Evolutionary conservation across 2,888 invertebrate genomes (phyloP).

Genomic region (Margaritifera margaritifera): DNA sequence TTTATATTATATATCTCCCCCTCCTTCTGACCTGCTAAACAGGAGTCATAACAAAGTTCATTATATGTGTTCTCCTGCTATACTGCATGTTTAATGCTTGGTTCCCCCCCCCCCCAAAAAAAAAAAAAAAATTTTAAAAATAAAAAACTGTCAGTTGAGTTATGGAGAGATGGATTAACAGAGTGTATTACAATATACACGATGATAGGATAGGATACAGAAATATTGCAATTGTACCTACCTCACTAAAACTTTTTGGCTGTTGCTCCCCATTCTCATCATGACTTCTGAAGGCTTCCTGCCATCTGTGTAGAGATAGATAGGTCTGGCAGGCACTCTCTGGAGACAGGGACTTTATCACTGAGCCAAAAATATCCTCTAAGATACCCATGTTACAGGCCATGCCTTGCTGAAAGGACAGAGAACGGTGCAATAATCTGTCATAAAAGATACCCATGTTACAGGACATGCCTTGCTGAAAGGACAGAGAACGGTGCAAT

Average conservation of each 20-base stretch:
- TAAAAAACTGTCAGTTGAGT: no score
- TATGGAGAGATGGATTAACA: no score
- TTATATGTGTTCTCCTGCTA: no score
- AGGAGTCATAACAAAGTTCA: no score
- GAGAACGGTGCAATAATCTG: neutral
- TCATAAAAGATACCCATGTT: constrained; percentile 81
- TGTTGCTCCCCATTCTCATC: no score
- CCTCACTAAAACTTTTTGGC: constrained; percentile 1
- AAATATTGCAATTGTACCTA: constrained; percentile 1
- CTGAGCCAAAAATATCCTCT: constrained; percentile 85
- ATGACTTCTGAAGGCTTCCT: neutral
- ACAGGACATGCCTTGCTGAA: constrained; percentile 76
- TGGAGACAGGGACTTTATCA: constrained; percentile 85
- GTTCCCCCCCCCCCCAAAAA: no score
- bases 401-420: constrained; percentile 66
- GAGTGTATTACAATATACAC: no score
- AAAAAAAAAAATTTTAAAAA: no score
- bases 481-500: neutral
- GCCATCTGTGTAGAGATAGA: constrained; percentile 58
- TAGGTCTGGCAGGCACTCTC: constrained; percentile 90
- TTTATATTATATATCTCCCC: no score
- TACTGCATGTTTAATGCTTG: no score
- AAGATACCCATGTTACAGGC: constrained; percentile 84
- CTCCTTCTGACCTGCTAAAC: no score
- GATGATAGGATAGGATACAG: neutral